A percentile compares a stretch with the other conserved stretches of the same genome.
These are phyloP conservation scores for Eilema depressum DNA, from an alignment of 2,888 invertebrate species.

Conservation along the genomic window DNA sequence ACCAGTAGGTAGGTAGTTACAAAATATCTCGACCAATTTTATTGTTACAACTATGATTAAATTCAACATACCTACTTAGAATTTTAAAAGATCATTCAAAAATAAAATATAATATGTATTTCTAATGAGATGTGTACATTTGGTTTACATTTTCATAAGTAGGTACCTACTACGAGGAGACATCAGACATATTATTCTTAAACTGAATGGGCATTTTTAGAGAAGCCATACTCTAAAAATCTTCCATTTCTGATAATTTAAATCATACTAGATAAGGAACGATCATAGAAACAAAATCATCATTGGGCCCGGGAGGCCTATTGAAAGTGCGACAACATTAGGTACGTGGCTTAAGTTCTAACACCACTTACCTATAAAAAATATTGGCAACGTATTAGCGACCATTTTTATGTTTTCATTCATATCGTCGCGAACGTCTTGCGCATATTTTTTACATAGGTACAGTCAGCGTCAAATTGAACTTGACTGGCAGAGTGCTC, in stretches of 20 bases:
- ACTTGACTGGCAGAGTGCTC: no score
- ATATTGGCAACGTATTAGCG: no score
- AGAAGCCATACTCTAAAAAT: background rate
- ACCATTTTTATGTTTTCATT: no score
- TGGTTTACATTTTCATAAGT: conserved; percentile 24
- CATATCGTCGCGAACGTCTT: no score
- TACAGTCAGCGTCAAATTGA: no score
- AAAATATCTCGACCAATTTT: conserved; percentile 1
- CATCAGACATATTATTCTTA: background rate
- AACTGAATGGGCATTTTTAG: background rate
- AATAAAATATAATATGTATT: background rate
- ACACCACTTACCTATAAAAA: no score
- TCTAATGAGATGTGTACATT: conserved; percentile 11
- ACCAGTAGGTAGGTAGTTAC: background rate
- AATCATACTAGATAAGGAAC: no score
- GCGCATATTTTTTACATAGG: no score
- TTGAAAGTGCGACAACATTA: background rate
- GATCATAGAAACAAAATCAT: background rate
- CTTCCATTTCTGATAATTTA: no score
- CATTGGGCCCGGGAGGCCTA: background rate
- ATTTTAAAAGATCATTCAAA: background rate
- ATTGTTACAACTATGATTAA: background rate
- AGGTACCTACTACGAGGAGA: background rate
- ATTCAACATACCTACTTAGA: background rate
- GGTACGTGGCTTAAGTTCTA: no score